These are phyloP conservation scores for Antigone vipio DNA, from an alignment of 2,113 vertebrate genomes.

Conservation along the genomic window DNA sequence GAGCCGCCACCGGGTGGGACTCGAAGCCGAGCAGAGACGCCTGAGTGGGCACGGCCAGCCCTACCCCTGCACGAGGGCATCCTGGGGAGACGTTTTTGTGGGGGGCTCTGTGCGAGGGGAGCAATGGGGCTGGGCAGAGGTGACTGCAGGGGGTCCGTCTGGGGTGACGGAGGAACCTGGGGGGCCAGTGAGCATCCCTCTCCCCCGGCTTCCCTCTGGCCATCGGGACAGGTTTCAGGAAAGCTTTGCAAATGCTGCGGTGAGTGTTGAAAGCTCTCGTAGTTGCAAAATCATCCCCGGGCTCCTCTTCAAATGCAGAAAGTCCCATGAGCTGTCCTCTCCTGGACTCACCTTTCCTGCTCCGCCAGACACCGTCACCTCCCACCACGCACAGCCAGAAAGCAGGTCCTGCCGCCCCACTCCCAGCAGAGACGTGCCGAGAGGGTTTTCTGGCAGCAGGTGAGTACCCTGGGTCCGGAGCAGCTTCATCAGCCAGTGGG, in stretches of 20 bases:
- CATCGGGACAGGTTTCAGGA: background rate
- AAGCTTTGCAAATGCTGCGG: background rate
- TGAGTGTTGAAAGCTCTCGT: background rate
- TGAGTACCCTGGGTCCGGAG: background rate
- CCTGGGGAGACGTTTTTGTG: fast-evolving
- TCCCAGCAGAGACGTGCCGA: background rate
- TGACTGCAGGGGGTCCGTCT: too few relatives aligned
- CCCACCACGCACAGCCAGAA: background rate
- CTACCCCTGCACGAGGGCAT: background rate
- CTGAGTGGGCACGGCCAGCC: background rate
- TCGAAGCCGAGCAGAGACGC: fast-evolving
- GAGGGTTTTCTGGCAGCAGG: background rate
- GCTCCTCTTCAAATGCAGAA: background rate
- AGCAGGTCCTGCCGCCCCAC: background rate
- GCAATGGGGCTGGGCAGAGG: too few relatives aligned
- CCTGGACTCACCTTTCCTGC: constrained; percentile 51
- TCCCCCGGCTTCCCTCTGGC: background rate
- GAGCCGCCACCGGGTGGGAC: fast-evolving
- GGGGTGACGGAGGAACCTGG: background rate
- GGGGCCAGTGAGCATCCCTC: background rate
- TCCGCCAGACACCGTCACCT: background rate
- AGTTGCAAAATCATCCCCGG: constrained; percentile 22
- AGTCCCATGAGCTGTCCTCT: background rate
- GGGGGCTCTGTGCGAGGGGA: background rate
- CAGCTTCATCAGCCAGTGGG: background rate